Evolutionary conservation across 1,140 invertebrate genomes (phyloP).

Genomic region (Drosophila lowei): DNA sequence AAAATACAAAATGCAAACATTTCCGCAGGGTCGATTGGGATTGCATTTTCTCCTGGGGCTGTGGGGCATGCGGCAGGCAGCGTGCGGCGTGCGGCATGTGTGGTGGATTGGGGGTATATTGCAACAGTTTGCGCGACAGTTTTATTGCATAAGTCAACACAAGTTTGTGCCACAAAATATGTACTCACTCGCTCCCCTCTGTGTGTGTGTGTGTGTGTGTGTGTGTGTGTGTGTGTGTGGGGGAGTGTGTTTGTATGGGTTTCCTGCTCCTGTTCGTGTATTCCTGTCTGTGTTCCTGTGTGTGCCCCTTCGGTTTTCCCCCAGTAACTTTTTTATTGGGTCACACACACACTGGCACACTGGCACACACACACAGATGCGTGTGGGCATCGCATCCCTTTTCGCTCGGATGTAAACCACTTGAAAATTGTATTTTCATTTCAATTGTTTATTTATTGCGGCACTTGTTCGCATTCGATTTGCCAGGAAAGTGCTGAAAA

Average conservation of each 20-base stretch:
- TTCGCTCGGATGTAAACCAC: slow-evolving; percentile 66
- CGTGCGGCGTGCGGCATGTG: slow-evolving; percentile 2
- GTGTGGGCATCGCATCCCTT: slow-evolving; percentile 42
- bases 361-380: slow-evolving; percentile 15
- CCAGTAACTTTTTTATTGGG: slow-evolving; percentile 71
- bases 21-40: slow-evolving; percentile 63
- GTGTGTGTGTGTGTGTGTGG: slow-evolving; percentile 19
- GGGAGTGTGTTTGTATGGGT: slow-evolving; percentile 24
- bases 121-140: slow-evolving; percentile 76
- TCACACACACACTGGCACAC: no score
- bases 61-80: not conserved
- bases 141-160: slow-evolving; percentile 81
- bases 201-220: not conserved
- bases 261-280: slow-evolving; percentile 4
- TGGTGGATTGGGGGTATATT: slow-evolving; percentile 56
- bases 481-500: slow-evolving; percentile 49
- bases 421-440: slow-evolving; percentile 82
- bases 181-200: slow-evolving; percentile 16
- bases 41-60: slow-evolving; percentile 20
- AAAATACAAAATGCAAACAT: slow-evolving; percentile 81
- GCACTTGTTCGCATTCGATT: slow-evolving; percentile 81
- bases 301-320: slow-evolving; percentile 24
- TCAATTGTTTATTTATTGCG: slow-evolving; percentile 82
- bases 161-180: slow-evolving; percentile 76
- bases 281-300: slow-evolving; percentile 15